Conservation (phyloP, 2,113 vertebrate genomes). For the Zapus hudsonius region DNA sequence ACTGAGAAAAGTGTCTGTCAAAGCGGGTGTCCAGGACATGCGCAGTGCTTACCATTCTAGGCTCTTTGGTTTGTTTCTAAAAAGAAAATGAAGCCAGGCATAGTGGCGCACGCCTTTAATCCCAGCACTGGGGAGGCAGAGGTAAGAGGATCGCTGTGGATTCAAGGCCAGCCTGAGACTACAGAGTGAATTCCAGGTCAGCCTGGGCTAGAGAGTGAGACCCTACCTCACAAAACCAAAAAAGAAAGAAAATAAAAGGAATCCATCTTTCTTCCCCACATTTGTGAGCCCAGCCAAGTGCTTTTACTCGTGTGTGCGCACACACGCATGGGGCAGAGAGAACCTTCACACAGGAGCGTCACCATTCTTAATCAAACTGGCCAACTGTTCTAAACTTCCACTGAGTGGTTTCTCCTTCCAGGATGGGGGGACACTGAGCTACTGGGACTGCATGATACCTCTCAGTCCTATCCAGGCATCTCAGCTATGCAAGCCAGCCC, state of each 20-base stretch:
- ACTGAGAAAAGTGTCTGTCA: not conserved
- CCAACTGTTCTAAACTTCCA: not conserved
- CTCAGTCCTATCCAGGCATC: not conserved
- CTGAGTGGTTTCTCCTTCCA: fast-evolving
- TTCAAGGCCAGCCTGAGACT: fast-evolving
- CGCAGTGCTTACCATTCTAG: not conserved
- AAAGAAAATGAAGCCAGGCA: too few species aligned
- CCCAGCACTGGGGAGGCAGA: not conserved
- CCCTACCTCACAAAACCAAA: too few species aligned
- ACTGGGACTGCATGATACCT: not conserved
- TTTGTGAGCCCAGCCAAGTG: not conserved
- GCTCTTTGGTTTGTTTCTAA: not conserved
- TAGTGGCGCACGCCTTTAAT: too few species aligned
- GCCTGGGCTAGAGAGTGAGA: too few species aligned
- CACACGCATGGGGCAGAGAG: not conserved
- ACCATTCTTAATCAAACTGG: not conserved
- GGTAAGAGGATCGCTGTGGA: fast-evolving
- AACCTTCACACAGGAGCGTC: fast-evolving
- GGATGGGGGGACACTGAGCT: not conserved
- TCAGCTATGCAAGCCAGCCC: not conserved
- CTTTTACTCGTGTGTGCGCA: not conserved
- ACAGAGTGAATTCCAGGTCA: too few species aligned
- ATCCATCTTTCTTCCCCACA: not conserved
- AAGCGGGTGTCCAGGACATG: not conserved
- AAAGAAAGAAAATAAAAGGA: too few species aligned